These are phyloP conservation scores for Coturnix japonica DNA, from an alignment of 2,113 vertebrate genomes.

Conservation along the genomic window DNA sequence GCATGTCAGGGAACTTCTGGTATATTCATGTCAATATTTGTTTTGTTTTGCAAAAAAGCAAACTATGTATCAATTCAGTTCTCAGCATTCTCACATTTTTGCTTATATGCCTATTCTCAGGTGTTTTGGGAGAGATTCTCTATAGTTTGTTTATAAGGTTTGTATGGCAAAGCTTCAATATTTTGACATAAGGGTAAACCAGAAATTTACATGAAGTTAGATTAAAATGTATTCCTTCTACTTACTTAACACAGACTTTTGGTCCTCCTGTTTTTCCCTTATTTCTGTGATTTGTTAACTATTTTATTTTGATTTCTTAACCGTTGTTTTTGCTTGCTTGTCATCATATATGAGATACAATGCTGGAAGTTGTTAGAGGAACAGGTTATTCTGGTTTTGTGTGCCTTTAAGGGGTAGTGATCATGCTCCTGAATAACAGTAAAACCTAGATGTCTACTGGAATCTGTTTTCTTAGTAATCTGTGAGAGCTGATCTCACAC, in stretches of 20 bases:
- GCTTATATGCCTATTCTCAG: background rate
- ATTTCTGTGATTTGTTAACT: background rate
- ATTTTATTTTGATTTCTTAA: background rate
- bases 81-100: background rate
- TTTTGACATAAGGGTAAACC: background rate
- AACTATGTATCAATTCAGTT: background rate
- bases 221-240: background rate
- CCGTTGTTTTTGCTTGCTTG: background rate
- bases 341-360: background rate
- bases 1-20: background rate
- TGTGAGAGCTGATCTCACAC: background rate
- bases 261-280: background rate
- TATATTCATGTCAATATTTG: background rate
- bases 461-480: background rate
- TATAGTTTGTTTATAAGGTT: background rate
- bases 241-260: background rate
- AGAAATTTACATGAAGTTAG: background rate
- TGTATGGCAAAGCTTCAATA: background rate
- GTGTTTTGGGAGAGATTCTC: background rate
- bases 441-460: background rate
- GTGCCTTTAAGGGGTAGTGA: background rate
- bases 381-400: background rate
- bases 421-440: background rate
- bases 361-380: background rate
- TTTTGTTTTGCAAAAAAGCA: conserved; percentile 1